These are phyloP conservation scores for Ascidia mentula DNA, from an alignment of 23 tunicate species.

Conservation along the genomic window DNA sequence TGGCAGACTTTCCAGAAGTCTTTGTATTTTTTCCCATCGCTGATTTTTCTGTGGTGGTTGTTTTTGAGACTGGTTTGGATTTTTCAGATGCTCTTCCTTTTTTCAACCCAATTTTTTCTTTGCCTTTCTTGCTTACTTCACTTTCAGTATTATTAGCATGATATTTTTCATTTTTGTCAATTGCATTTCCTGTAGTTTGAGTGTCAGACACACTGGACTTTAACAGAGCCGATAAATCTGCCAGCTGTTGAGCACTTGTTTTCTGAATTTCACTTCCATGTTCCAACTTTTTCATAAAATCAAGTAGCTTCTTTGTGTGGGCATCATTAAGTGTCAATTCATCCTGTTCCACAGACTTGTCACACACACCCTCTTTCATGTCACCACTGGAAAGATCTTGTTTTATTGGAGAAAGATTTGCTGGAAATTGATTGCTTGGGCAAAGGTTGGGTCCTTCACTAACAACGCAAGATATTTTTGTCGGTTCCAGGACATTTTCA, in stretches of 20 bases:
- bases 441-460: constrained; percentile 40
- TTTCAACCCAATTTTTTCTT: background rate
- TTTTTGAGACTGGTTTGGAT: background rate
- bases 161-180: background rate
- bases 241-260: constrained; percentile 31
- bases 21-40: background rate
- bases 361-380: background rate
- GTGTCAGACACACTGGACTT: constrained; percentile 1
- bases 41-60: background rate
- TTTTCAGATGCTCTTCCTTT: background rate
- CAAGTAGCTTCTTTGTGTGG: constrained; percentile 42
- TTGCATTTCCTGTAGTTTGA: background rate
- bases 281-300: constrained; percentile 43
- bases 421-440: constrained; percentile 32
- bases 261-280: constrained; percentile 28
- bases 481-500: background rate
- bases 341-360: background rate
- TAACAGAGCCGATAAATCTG: constrained; percentile 32
- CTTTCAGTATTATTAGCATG: background rate
- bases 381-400: background rate
- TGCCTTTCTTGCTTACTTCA: background rate
- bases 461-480: background rate
- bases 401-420: constrained; percentile 46
- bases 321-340: constrained; percentile 27
- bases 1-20: background rate